Evolutionary conservation across 1,140 invertebrate species (phyloP), one percentile per base, ranked within the genome.

Genomic region (Octopus sinensis): DNA sequence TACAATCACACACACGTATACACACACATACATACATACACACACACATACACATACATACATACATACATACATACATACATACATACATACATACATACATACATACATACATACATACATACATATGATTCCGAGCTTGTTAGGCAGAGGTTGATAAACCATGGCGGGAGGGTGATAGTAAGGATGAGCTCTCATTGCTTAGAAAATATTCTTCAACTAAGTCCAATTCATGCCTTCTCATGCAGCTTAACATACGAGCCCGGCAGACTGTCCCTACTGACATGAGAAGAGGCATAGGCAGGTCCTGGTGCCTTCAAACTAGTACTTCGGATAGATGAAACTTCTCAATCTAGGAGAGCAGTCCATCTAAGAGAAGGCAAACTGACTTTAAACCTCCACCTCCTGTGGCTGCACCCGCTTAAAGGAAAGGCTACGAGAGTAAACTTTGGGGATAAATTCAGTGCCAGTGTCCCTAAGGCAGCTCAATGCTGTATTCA

Each of bases 41-140:
- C 76, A 80, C 52, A 82, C 77, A 80, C 52, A 79, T 53, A 80
- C 52, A 82, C 76, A 80, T 52, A 82, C 81, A 82, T 52, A 79
- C 76, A 82, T 76, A 79, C 52, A 9, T 23, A 9, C 9, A 10
- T 23, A 76, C 23, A 76, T 23, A 52, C 75, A 12, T 23, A 76
- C 1, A 76, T 23, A 76, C 75, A 76, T 1, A 52, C 51, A 52
- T 10, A 23, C 51, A 52, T 9, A 52, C 23, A 76, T 2, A 76
- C 23, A 76, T 13, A 79, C 4, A 79, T 13, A 79, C 54, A 79
- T 13, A n/a, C 54, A 79, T 53, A 53, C 78, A 53, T 12, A 53
- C 53, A 79, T 30, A 79, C 43, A 79, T 54, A 79, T 53, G 53
- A 12, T 12, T 79, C 12, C 30, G 12, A 53, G n/a, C 54, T 9